phyloP scores from a whole-genome alignment of 2,113 vertebrate genomes.

The Hepsetus odoe region DNA sequence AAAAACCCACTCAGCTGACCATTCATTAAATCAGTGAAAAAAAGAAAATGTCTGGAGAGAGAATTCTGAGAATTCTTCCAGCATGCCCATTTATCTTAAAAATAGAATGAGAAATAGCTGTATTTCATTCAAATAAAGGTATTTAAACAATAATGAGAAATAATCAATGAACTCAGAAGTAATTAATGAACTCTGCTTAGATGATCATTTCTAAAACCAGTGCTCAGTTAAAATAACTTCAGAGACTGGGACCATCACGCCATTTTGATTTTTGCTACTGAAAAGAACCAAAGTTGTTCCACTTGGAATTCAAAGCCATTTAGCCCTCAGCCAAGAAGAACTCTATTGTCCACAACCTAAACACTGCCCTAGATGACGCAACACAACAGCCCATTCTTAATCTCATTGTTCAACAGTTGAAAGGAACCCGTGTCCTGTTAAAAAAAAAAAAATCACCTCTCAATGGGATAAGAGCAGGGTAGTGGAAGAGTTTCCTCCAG shows the following conservation, averaged over 20 bases:
- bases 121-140: no score
- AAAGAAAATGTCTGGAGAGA: no score
- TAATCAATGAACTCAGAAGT: no score
- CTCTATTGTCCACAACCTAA: slow-evolving; percentile 28
- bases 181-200: no score
- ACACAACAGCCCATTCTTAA: slow-evolving; percentile 30
- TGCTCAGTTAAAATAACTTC: not conserved
- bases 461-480: slow-evolving; percentile 24
- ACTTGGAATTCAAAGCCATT: slow-evolving; percentile 5
- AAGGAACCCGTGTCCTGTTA: slow-evolving; percentile 15
- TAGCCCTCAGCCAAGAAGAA: not conserved
- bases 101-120: no score
- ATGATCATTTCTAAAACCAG: not conserved
- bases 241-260: not conserved
- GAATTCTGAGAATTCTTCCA: no score
- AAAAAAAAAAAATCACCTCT: slow-evolving; percentile 32
- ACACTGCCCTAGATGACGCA: slow-evolving; percentile 3
- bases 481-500: slow-evolving; percentile 44
- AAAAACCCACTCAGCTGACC: no score
- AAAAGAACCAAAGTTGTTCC: slow-evolving; percentile 20
- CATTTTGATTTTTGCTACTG: not conserved
- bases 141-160: no score
- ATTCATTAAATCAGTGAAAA: no score
- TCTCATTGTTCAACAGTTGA: slow-evolving; percentile 31
- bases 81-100: no score